phyloP scores from a whole-genome alignment of 2,888 invertebrate species.

The Bombyx huttoni region DNA sequence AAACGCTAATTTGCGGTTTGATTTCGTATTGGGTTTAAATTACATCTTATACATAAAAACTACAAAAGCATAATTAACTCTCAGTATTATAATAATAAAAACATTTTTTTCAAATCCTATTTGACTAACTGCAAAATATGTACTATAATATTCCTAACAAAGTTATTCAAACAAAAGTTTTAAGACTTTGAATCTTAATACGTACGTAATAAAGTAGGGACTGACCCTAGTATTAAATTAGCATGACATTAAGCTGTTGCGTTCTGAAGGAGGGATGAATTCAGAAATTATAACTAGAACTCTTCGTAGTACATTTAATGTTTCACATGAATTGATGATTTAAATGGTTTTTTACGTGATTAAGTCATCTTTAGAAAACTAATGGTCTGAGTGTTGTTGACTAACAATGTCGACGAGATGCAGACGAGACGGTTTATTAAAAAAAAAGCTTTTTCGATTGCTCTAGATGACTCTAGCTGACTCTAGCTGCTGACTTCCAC shows the following conservation, averaged over 20 bases:
- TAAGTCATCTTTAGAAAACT: too few relatives aligned
- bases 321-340: neutral
- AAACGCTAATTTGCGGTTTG: too few relatives aligned
- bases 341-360: neutral
- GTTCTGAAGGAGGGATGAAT: conserved; percentile 33
- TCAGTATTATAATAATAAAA: too few relatives aligned
- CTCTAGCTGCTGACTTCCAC: too few relatives aligned
- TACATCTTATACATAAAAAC: too few relatives aligned
- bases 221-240: conserved; percentile 6
- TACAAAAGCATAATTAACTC: too few relatives aligned
- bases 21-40: too few relatives aligned
- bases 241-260: conserved; percentile 42
- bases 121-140: neutral
- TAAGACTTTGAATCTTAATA: conserved; percentile 15
- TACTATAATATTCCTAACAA: conserved; percentile 2
- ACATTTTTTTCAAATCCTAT: neutral
- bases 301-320: conserved; percentile 18
- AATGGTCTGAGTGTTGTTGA: too few relatives aligned
- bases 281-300: conserved; percentile 29
- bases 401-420: too few relatives aligned
- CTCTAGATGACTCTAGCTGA: too few relatives aligned
- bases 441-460: too few relatives aligned
- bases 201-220: conserved; percentile 10
- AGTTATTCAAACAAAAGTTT: neutral
- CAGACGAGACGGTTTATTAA: too few relatives aligned